These are phyloP conservation scores for Lepus europaeus DNA, from an alignment of 2,113 vertebrate species.

Conservation along the genomic window DNA sequence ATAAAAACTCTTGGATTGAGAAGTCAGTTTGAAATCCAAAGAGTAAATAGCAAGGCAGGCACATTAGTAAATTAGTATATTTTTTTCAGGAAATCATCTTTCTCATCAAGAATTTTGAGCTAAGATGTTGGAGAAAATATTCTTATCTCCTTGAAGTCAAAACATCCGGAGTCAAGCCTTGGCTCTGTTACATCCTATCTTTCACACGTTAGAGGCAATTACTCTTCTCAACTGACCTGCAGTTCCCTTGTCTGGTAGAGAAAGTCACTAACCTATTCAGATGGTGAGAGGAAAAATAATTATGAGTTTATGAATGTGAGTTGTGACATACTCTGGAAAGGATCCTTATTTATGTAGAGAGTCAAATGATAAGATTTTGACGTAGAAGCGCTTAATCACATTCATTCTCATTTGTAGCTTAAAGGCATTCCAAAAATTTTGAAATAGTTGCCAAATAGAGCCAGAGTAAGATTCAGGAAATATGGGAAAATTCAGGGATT, in stretches of 20 bases:
- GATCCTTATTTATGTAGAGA: not conserved
- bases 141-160: not conserved
- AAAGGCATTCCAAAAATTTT: not conserved
- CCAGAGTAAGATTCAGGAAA: not conserved
- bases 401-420: not conserved
- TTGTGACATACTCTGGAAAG: not conserved
- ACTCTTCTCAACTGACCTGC: not conserved
- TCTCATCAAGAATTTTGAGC: not conserved
- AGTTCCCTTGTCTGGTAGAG: not conserved
- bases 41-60: not conserved
- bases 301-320: not conserved
- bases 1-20: not conserved
- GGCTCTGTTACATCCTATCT: not conserved
- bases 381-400: not conserved
- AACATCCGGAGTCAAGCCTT: not conserved
- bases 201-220: not conserved
- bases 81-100: not conserved
- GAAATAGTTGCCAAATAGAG: not conserved
- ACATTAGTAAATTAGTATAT: not conserved
- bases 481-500: not conserved
- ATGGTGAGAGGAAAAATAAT: not conserved
- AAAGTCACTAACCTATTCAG: not conserved
- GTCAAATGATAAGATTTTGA: not conserved
- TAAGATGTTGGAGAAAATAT: not conserved
- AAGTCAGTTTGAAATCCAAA: not conserved